Percentiles rank a stretch among this genome's conserved stretches.
phyloP scores from a whole-genome alignment of 2,113 vertebrate species.

The Vireo altiloquus region DNA sequence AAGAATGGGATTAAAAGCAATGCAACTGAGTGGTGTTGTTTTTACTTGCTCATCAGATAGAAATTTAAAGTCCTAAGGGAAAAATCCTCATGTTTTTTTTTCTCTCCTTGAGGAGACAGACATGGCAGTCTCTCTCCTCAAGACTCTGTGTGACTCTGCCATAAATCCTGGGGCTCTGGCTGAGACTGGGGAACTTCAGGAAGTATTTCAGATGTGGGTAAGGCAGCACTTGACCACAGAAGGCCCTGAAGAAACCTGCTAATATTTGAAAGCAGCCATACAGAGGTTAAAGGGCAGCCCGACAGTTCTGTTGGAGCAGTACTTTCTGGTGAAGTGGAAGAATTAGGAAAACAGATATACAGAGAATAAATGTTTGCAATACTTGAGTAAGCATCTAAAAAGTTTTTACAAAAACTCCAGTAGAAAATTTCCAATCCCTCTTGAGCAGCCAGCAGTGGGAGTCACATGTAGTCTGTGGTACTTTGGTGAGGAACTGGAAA shows the following conservation, averaged over 20 bases:
- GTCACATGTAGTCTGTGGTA: background rate
- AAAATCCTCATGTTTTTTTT: background rate
- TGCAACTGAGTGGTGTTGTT: fast-evolving
- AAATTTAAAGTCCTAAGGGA: background rate
- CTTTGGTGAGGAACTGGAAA: background rate
- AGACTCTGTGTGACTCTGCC: background rate
- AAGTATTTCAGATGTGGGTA: background rate
- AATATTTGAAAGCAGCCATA: background rate
- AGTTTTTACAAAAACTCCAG: background rate
- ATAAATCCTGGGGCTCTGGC: background rate
- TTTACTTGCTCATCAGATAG: background rate
- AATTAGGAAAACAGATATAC: background rate
- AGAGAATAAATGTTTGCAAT: background rate
- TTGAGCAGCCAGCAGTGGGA: background rate
- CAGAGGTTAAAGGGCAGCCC: background rate
- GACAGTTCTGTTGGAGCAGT: background rate
- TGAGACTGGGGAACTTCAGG: background rate
- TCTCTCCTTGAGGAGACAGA: background rate
- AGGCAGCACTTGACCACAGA: background rate
- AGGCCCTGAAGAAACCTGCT: background rate
- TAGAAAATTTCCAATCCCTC: background rate
- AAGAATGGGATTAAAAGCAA: background rate
- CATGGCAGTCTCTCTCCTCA: background rate
- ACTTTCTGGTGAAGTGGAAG: background rate
- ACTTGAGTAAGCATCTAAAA: background rate